Evolutionary conservation across 2,888 invertebrate species (phyloP), one percentile per base, ranked within the genome.

Genomic region (Drosophila mimica): DNA sequence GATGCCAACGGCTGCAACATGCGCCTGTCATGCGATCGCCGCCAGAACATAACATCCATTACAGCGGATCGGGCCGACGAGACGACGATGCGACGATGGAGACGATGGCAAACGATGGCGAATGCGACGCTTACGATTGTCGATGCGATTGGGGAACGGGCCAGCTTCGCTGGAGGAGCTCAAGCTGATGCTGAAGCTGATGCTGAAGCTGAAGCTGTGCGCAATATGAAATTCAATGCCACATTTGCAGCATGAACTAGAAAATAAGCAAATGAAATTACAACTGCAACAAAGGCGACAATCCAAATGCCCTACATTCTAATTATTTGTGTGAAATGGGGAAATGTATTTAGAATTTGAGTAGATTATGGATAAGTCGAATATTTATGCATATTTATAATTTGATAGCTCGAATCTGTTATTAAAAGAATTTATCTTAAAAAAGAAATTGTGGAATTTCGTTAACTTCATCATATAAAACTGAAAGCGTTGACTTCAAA

Each of bases 1-100:
- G 90, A 89, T 91, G 91, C 91, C 91, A 89, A 78, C 88, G 83
- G 88, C 91, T 85, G 83, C 88, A 91, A 88, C 91, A 88, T 89
- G 88, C 91, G 88, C 88, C 88, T 88, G 88, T 88, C 88, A 88
- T 88, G 88, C 91, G 88, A 88, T 88, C 88, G 88, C 89, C 88
- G 91, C 88, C 90, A 90, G 86, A 88, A 89, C 90, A 88, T 89
- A 88, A 91, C 88, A 88, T 91, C 89, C 91, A 88, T 91, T 88
- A 89, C 87, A 90, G 80, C 88, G 74, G 77, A 81, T 70, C 83
- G 71, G 46, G 54, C 52, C 56, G 56, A 54, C 66, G 81, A 67
- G 38, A 25, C 56, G 70, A 63, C 59, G 67, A 66, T 25, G 46
- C 62, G 70, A 65, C 49, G 71, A 63, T 31, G 66, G 34, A 51